phyloP scores from a whole-genome alignment of 2,113 vertebrate species.

The Lepus americanus region DNA sequence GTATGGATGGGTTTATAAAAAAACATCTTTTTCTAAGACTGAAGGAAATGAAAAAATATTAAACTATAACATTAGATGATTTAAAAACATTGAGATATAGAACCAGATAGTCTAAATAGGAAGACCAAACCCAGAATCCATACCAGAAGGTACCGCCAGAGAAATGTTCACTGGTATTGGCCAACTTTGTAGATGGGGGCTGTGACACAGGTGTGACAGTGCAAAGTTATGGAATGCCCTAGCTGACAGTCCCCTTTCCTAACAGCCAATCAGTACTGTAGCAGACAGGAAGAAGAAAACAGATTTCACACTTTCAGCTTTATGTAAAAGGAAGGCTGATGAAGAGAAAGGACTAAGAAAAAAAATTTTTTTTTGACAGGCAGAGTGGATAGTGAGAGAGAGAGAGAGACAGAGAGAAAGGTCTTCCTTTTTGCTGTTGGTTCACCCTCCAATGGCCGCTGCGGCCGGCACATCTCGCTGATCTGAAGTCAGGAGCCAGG shows the following conservation, averaged over 20 bases:
- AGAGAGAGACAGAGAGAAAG: no score
- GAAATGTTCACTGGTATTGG: not conserved
- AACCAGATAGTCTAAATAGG: not conserved
- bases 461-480: no score
- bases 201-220: not conserved
- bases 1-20: slow-evolving; percentile 9
- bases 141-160: not conserved
- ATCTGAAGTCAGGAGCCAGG: no score
- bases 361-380: no score
- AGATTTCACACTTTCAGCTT: not conserved
- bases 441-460: no score
- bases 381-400: no score
- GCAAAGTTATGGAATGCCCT: not conserved
- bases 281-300: not conserved
- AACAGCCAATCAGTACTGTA: not conserved
- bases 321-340: not conserved
- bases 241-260: not conserved
- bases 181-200: not conserved
- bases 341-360: slow-evolving; percentile 19
- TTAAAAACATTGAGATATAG: not conserved
- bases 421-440: no score
- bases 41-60: slow-evolving; percentile 19
- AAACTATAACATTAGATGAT: slow-evolving; percentile 3
- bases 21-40: not conserved
- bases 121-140: not conserved